Conservation (phyloP, 2,113 vertebrate genomes). For the Myotis lucifugus region DNA sequence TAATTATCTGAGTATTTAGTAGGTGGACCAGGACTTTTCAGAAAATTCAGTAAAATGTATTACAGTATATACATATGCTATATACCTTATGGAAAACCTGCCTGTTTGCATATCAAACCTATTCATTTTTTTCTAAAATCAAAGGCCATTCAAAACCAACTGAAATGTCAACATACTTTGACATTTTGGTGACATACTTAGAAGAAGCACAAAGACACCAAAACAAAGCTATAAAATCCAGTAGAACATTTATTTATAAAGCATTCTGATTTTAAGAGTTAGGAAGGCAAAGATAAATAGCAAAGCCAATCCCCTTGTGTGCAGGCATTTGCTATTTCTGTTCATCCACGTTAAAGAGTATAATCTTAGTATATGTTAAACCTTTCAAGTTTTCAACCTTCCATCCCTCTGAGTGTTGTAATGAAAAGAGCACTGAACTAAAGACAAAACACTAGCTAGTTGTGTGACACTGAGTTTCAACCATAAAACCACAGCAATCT, state of each 20-base stretch:
- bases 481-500: background rate
- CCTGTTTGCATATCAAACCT: background rate
- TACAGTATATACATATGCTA: background rate
- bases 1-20: background rate
- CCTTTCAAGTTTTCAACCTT: slow-evolving; percentile 6
- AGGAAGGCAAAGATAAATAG: slow-evolving; percentile 53
- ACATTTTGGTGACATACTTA: slow-evolving; percentile 74
- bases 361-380: slow-evolving; percentile 20
- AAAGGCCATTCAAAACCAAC: slow-evolving; percentile 47
- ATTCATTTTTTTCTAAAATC: background rate
- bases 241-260: slow-evolving; percentile 63
- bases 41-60: background rate
- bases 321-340: slow-evolving; percentile 21
- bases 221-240: slow-evolving; percentile 74
- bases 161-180: slow-evolving; percentile 73
- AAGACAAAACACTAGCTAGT: background rate
- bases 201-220: slow-evolving; percentile 49
- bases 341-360: slow-evolving; percentile 19
- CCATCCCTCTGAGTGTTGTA: slow-evolving; percentile 1
- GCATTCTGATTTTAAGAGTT: slow-evolving; percentile 39
- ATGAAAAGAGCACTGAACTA: slow-evolving; percentile 22
- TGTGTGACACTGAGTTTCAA: background rate
- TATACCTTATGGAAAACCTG: background rate
- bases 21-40: background rate
- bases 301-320: slow-evolving; percentile 46